phyloP scores from a whole-genome alignment of 2,113 vertebrate genomes.

The Cyanoderma ruficeps region DNA sequence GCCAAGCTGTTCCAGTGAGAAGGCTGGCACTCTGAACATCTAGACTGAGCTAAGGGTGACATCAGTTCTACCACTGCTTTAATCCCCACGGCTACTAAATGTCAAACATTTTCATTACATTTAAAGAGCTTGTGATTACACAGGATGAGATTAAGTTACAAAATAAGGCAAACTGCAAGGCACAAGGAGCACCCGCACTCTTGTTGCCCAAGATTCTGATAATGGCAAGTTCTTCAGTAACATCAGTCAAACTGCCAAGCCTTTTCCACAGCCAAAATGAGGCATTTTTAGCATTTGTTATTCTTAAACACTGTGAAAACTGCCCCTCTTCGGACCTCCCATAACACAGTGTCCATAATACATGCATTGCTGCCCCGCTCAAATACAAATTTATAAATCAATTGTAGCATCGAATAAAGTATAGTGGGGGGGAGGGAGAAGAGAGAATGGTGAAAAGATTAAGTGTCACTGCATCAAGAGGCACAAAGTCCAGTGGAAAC shows the following conservation, averaged over 20 bases:
- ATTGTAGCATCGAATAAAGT: neutral
- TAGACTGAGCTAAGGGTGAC: slow-evolving; percentile 18
- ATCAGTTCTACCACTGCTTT: slow-evolving; percentile 41
- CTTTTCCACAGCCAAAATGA: neutral
- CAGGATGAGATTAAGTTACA: neutral
- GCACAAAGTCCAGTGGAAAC: neutral
- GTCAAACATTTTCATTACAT: slow-evolving; percentile 26
- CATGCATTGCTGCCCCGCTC: fast-evolving
- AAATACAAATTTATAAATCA: neutral
- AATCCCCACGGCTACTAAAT: slow-evolving; percentile 39
- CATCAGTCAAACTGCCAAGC: neutral
- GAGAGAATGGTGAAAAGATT: neutral
- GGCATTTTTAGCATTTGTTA: neutral
- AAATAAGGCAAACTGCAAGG: neutral
- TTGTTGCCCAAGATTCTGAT: fast-evolving
- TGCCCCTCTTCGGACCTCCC: neutral
- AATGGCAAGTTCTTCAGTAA: neutral
- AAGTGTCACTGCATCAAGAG: neutral
- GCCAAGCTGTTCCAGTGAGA: slow-evolving; percentile 7
- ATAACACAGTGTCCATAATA: neutral
- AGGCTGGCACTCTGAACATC: slow-evolving; percentile 30
- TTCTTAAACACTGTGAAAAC: neutral
- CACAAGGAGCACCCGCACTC: fast-evolving
- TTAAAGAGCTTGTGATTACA: neutral
- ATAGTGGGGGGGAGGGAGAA: too few relatives aligned